phyloP scores from a whole-genome alignment of 2,888 invertebrate genomes.

The Cephus spinipes region DNA sequence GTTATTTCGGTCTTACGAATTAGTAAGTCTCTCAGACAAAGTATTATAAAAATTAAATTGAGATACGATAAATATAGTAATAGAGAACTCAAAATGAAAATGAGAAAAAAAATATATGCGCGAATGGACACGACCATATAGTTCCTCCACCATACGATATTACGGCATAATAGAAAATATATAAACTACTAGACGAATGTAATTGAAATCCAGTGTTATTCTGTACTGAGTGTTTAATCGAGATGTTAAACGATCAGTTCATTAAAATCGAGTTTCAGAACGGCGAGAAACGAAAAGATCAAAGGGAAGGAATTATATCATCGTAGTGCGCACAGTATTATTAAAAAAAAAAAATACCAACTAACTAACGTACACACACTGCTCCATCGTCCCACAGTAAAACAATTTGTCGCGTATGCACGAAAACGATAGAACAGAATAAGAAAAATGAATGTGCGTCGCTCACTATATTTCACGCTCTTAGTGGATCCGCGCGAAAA shows the following conservation, averaged over 20 bases:
- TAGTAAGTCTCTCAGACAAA: neutral
- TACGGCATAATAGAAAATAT: neutral
- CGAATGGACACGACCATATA: slow-evolving; percentile 51
- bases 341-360: neutral
- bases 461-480: neutral
- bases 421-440: neutral
- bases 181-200: neutral
- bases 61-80: neutral
- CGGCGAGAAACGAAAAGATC: neutral
- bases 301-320: neutral
- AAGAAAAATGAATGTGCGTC: neutral
- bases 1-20: neutral
- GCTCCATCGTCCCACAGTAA: neutral
- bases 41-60: neutral
- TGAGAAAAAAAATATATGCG: slow-evolving; percentile 24
- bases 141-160: slow-evolving; percentile 56
- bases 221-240: neutral
- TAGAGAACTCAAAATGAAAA: slow-evolving; percentile 19
- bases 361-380: neutral
- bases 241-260: neutral
- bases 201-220: neutral
- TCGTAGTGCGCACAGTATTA: neutral
- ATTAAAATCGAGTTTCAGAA: neutral
- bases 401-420: neutral
- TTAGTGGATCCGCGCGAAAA: neutral